phyloP scores from a whole-genome alignment of 2,797 vertebrate species.

The Phataginus tetradactyla region DNA sequence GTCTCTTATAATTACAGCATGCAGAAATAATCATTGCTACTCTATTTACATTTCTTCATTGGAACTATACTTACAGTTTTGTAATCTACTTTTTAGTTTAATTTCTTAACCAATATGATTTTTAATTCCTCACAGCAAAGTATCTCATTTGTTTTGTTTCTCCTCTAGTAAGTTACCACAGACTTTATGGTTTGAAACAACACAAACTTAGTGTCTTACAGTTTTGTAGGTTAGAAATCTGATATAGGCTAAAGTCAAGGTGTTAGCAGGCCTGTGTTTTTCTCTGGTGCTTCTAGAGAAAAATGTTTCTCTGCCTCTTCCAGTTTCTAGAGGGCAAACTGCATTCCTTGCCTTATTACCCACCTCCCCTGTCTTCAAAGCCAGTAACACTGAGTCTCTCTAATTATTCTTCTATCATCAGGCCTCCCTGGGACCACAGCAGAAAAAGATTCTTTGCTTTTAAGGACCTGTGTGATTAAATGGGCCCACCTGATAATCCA shows the following conservation, averaged over 20 bases:
- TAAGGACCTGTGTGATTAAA: background rate
- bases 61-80: background rate
- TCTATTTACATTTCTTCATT: background rate
- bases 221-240: background rate
- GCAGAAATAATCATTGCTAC: background rate
- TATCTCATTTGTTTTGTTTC: background rate
- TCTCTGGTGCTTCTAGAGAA: background rate
- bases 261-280: background rate
- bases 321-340: background rate
- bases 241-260: background rate
- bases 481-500: background rate
- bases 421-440: background rate
- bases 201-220: background rate
- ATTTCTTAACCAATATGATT: constrained; percentile 4
- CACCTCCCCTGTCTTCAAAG: background rate
- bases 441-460: background rate
- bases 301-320: background rate
- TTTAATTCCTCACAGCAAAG: background rate
- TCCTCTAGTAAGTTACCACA: background rate
- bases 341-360: background rate
- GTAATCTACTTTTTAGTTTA: background rate
- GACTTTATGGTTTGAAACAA: background rate
- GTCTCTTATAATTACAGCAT: background rate
- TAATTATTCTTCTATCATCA: background rate
- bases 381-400: background rate